phyloP scores from a whole-genome alignment of 2,113 vertebrate genomes.

The Sprattus sprattus region DNA sequence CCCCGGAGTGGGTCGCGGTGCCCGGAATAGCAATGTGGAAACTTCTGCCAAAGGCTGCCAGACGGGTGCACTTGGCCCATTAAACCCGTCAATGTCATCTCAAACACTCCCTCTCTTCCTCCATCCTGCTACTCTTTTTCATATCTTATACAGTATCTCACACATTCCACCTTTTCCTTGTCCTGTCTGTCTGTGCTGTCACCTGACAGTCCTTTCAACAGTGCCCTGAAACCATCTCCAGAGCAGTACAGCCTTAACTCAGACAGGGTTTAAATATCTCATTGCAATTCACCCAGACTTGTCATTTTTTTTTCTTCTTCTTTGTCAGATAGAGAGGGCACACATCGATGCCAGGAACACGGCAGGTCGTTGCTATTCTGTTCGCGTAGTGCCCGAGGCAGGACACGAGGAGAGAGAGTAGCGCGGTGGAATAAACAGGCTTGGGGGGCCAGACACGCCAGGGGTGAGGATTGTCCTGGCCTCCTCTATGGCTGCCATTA shows the following conservation, averaged over 20 bases:
- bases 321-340: neutral
- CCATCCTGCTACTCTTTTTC: neutral
- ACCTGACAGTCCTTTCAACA: neutral
- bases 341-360: neutral
- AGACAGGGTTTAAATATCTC: neutral
- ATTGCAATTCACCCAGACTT: neutral
- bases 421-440: neutral
- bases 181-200: neutral
- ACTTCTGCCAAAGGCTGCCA: neutral
- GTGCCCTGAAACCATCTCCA: neutral
- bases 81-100: neutral
- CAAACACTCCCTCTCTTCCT: neutral
- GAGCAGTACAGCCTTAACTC: neutral
- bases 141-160: neutral
- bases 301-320: neutral
- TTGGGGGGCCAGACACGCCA: neutral
- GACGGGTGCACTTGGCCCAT: neutral
- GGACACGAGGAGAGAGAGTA: neutral
- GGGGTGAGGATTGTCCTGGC: neutral
- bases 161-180: neutral
- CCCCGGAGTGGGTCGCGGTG: neutral
- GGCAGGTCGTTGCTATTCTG: neutral
- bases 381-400: neutral
- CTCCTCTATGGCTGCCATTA: neutral
- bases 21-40: slow-evolving; percentile 4